Conservation (phyloP, 2,113 vertebrate genomes). For the Apeltes quadracus region DNA sequence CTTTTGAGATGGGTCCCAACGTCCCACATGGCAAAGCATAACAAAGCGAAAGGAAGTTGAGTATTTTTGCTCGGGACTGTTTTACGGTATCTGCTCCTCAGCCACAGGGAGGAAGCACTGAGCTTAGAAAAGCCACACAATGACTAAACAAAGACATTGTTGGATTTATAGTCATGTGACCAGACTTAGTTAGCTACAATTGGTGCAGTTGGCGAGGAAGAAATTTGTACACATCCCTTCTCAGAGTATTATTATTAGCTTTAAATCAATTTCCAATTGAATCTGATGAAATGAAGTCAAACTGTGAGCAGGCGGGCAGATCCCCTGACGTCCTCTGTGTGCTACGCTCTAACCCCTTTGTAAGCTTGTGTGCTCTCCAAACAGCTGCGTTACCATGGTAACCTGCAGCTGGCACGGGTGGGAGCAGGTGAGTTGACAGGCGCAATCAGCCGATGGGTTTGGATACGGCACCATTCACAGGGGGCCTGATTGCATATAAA, state of each 20-base stretch:
- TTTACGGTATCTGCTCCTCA: not conserved
- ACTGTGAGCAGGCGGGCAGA: constrained; percentile 31
- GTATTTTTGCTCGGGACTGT: not conserved
- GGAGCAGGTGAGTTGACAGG: constrained; percentile 32
- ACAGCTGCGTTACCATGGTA: constrained; percentile 27
- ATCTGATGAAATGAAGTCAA: not conserved
- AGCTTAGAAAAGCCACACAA: not conserved
- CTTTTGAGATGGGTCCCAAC: not conserved
- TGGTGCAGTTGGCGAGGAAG: not conserved
- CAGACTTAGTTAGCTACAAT: not conserved
- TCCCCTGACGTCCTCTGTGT: constrained; percentile 34
- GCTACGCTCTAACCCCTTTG: constrained; percentile 40
- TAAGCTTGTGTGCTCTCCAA: constrained; percentile 43
- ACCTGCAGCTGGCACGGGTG: not conserved
- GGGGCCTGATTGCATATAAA: not conserved
- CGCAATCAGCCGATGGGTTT: constrained; percentile 4
- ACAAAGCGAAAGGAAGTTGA: not conserved
- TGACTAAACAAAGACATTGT: not conserved
- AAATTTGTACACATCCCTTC: no score
- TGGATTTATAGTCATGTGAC: not conserved
- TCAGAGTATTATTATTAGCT: no score
- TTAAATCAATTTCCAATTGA: no score
- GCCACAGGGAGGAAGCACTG: not conserved
- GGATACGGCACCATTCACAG: not conserved
- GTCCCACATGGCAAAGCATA: not conserved